A percentile compares a stretch with the other conserved stretches of the same genome.
These are phyloP conservation scores for Xenops minutus DNA, from an alignment of 2,797 vertebrate species.

Conservation along the genomic window DNA sequence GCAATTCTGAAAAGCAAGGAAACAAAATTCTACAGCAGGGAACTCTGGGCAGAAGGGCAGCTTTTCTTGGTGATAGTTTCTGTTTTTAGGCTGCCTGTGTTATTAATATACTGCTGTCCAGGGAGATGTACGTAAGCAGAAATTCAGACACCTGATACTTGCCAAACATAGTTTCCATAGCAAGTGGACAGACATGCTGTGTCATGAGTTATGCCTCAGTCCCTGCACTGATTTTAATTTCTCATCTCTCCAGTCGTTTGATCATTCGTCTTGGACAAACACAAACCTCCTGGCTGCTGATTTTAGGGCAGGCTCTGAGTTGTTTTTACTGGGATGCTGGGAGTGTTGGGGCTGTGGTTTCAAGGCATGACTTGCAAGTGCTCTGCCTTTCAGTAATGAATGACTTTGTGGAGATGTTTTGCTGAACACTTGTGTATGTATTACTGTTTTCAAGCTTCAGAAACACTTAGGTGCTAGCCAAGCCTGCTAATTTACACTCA, in stretches of 20 bases:
- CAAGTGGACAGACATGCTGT: constrained; percentile 60
- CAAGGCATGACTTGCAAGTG: background rate
- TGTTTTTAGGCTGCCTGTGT: constrained; percentile 66
- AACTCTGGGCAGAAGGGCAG: background rate
- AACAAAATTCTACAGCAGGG: background rate
- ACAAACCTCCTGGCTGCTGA: background rate
- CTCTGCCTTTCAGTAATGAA: background rate
- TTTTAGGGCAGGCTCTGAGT: background rate
- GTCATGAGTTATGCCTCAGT: constrained; percentile 44
- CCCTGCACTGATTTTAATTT: background rate
- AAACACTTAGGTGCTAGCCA: background rate
- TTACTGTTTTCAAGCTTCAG: background rate
- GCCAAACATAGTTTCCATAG: constrained; percentile 68
- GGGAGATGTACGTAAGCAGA: constrained; percentile 46
- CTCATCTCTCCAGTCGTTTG: background rate
- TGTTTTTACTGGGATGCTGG: background rate
- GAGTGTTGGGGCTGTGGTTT: background rate
- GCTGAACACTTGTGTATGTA: background rate
- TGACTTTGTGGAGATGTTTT: background rate
- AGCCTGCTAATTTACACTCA: background rate
- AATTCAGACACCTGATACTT: constrained; percentile 61
- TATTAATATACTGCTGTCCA: constrained; percentile 61
- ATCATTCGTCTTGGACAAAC: background rate
- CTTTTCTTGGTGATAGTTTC: constrained; percentile 54
- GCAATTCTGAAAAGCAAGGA: background rate